These are phyloP conservation scores for Pelobates cultripes DNA, from an alignment of 2,797 vertebrate species.

Conservation along the genomic window DNA sequence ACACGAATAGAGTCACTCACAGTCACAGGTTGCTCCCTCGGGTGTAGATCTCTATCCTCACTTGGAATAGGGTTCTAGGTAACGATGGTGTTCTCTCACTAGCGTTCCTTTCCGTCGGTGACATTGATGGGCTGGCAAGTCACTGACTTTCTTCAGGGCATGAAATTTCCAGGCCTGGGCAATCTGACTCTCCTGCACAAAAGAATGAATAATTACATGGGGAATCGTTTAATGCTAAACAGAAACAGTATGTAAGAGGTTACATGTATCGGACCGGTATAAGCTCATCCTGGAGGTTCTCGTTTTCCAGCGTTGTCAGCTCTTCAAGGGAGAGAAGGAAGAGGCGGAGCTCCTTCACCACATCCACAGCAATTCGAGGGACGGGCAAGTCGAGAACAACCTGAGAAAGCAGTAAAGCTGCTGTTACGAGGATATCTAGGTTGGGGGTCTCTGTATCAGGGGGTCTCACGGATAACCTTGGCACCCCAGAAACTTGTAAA, in stretches of 20 bases:
- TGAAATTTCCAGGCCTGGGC: slow-evolving; percentile 74
- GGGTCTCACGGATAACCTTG: too few species aligned
- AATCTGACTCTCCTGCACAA: slow-evolving; percentile 68
- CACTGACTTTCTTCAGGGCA: slow-evolving; percentile 62
- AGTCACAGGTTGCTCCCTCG: too few species aligned
- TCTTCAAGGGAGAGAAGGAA: slow-evolving; percentile 70
- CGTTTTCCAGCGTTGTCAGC: slow-evolving; percentile 69
- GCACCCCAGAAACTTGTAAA: too few species aligned
- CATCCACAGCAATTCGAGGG: slow-evolving; percentile 67
- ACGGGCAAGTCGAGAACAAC: slow-evolving; percentile 69
- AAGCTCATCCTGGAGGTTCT: slow-evolving; percentile 68
- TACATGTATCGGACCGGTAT: slow-evolving; percentile 66
- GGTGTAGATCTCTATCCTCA: slow-evolving; percentile 38
- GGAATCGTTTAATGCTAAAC: not conserved
- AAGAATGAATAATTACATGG: not conserved
- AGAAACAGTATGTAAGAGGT: not conserved
- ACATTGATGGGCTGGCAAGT: slow-evolving; percentile 63
- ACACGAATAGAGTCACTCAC: too few species aligned
- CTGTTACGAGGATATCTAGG: too few species aligned
- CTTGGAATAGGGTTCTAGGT: slow-evolving; percentile 61
- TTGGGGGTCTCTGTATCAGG: too few species aligned
- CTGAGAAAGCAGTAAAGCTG: slow-evolving; percentile 53
- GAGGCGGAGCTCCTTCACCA: slow-evolving; percentile 70
- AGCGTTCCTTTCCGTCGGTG: slow-evolving; percentile 67
- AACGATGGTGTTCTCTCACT: slow-evolving; percentile 69